These are phyloP conservation scores for Synergus itoensis DNA, from an alignment of 2,888 invertebrate species.

Conservation along the genomic window DNA sequence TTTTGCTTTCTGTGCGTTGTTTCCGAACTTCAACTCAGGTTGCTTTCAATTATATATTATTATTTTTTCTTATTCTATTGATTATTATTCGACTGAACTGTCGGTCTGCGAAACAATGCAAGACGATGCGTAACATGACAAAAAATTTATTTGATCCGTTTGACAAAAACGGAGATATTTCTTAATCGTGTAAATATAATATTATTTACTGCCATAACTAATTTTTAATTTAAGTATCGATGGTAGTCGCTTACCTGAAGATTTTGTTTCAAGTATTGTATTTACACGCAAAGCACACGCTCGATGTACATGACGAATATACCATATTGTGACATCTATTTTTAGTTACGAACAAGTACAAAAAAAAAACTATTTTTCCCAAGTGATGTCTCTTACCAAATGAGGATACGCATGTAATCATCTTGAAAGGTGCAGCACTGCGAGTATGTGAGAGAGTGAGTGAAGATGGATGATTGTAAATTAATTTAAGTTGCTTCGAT, in stretches of 20 bases:
- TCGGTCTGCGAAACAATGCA: background rate
- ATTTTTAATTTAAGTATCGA: constrained; percentile 54
- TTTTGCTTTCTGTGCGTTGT: constrained; percentile 4
- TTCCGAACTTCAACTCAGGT: constrained; percentile 21
- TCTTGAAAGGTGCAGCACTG: constrained; percentile 47
- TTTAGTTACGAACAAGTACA: constrained; percentile 66
- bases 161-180: background rate
- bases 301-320: constrained; percentile 38
- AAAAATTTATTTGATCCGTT: constrained; percentile 10
- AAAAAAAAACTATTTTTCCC: constrained; percentile 67
- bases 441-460: constrained; percentile 55
- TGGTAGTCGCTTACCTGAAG: constrained; percentile 28
- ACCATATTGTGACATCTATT: constrained; percentile 42
- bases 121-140: constrained; percentile 27
- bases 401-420: constrained; percentile 62
- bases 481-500: constrained; percentile 43
- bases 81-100: constrained; percentile 15
- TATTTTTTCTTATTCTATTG: constrained; percentile 29
- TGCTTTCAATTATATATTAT: constrained; percentile 23
- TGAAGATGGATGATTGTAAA: constrained; percentile 47
- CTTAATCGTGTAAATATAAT: constrained; percentile 64
- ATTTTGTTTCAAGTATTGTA: constrained; percentile 41
- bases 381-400: constrained; percentile 72
- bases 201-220: constrained; percentile 70
- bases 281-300: constrained; percentile 36